phyloP scores from a whole-genome alignment of 1,140 invertebrate genomes.

The Periplaneta americana region DNA sequence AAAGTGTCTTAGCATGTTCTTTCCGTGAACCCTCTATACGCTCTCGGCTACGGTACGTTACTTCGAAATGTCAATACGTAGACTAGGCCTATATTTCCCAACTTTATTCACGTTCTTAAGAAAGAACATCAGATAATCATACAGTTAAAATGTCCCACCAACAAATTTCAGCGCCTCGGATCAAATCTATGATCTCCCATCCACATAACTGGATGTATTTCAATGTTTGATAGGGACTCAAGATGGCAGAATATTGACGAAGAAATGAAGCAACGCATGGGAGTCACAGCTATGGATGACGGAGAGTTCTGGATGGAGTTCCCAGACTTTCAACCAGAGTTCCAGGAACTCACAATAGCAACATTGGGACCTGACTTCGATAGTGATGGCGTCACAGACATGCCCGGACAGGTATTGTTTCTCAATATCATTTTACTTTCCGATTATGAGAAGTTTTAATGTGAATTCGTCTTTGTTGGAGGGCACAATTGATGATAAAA shows the following conservation, averaged over 20 bases:
- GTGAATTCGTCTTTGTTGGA: no score
- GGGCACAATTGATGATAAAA: no score
- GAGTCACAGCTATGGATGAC: conserved; percentile 32
- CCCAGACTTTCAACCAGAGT: conserved; percentile 39
- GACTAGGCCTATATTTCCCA: no score
- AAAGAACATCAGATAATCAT: not conserved
- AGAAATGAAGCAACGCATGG: conserved; percentile 34
- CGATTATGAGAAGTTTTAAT: no score
- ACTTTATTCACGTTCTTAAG: not conserved
- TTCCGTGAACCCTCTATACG: no score
- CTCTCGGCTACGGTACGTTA: no score
- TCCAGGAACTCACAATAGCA: conserved; percentile 44
- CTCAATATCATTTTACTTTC: not conserved
- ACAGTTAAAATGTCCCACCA: no score
- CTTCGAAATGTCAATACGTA: no score
- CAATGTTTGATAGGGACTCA: conserved; percentile 39
- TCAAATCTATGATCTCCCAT: no score
- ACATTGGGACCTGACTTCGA: conserved; percentile 44
- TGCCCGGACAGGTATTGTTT: conserved; percentile 30
- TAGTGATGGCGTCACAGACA: conserved; percentile 37
- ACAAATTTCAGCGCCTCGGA: no score
- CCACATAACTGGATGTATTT: no score
- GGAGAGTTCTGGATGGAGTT: conserved; percentile 51
- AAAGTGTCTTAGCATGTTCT: no score
- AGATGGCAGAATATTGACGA: conserved; percentile 42